Percentiles rank a stretch among this genome's conserved stretches.
These are phyloP conservation scores for Oryzias dopingdopingensis DNA, from an alignment of 2,797 vertebrate species.

Conservation along the genomic window DNA sequence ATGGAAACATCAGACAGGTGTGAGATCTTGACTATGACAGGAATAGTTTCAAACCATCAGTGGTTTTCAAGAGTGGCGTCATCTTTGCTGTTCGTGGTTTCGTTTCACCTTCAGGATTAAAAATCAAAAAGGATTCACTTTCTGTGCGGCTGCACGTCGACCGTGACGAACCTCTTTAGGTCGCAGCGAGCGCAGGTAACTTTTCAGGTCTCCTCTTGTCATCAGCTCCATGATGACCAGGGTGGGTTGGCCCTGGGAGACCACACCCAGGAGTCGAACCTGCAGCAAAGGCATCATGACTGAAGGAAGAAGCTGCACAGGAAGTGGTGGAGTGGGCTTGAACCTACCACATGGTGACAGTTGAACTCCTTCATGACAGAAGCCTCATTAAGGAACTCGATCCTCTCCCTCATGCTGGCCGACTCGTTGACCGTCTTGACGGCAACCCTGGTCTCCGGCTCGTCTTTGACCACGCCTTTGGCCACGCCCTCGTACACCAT, in stretches of 20 bases:
- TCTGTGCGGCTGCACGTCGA: neutral
- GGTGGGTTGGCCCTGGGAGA: constrained; percentile 97
- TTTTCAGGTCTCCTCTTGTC: constrained; percentile 97
- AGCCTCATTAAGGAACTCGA: constrained; percentile 97
- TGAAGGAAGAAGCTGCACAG: neutral
- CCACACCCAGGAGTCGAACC: constrained; percentile 95
- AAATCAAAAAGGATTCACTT: neutral
- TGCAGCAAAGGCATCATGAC: constrained; percentile 56
- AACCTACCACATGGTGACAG: constrained; percentile 95
- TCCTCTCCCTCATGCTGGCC: constrained; percentile 95
- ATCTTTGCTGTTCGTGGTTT: too few relatives aligned
- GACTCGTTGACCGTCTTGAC: constrained; percentile 98
- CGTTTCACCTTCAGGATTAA: neutral
- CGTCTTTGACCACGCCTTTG: constrained; percentile 96
- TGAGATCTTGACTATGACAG: too few relatives aligned
- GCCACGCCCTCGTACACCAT: constrained; percentile 98
- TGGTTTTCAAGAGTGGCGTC: too few relatives aligned
- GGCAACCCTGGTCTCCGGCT: constrained; percentile 90
- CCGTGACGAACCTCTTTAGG: constrained; percentile 78
- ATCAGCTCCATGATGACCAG: constrained; percentile 99
- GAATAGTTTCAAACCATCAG: too few relatives aligned
- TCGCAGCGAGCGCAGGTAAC: constrained; percentile 90
- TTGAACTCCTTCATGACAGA: constrained; percentile 99
- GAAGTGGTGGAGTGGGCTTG: neutral
- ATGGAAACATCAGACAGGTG: too few relatives aligned